Base-by-base conservation (phyloP, 2,888 invertebrate genomes). In the Phaonia tiefii region DNA sequence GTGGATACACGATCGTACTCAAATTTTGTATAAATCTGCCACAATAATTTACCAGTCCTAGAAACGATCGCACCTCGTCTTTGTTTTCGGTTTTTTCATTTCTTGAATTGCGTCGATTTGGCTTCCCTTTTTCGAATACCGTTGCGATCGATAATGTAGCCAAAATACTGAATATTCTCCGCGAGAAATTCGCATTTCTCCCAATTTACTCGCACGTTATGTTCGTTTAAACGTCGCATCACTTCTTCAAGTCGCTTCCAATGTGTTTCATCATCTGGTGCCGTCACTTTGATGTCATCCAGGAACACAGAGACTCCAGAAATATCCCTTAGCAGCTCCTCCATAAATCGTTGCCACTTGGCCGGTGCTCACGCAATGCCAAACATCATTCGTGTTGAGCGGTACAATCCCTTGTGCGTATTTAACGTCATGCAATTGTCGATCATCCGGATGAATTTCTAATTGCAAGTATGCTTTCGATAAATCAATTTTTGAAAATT, bases 321-420 rank as follows among this genome's bases (percentile, higher is more conserved):
- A 22, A 88, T 85, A 31, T 84, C 86, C n/a, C 83, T 56, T 4
- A 87, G 22, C 20, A 86, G 31, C 39, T 84, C 80, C 72, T 88
- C 86, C 73, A 89, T 87, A 51, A 82, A 58, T 7, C 87, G 58
- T 83, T 89, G 87, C 83, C 84, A 89, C 39, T 85, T 86, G 84
- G 77, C 77, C 10, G 89, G 88, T 20, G 87, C 88, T 66, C 85
- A 82, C 0, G 88, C 85, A 3, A 89, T 75, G 1, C 88, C 89
- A 77, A 86, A 88, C 84, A 86, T 83, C 63, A 89, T 67, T n/a
- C 89, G 75, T 8, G 84, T 88, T 66, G 85, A 85, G 56, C 84
- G 78, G 77, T 84, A 89, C n/a, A 89, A 75, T 3, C 88, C 89
- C 70, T 87, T 88, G 72, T 86, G 88, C 1, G 89, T 89, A 79